Evolutionary conservation across 35 echinoderm and acorn worm species (phyloP).

Genomic region (Holothuria glaberrima): DNA sequence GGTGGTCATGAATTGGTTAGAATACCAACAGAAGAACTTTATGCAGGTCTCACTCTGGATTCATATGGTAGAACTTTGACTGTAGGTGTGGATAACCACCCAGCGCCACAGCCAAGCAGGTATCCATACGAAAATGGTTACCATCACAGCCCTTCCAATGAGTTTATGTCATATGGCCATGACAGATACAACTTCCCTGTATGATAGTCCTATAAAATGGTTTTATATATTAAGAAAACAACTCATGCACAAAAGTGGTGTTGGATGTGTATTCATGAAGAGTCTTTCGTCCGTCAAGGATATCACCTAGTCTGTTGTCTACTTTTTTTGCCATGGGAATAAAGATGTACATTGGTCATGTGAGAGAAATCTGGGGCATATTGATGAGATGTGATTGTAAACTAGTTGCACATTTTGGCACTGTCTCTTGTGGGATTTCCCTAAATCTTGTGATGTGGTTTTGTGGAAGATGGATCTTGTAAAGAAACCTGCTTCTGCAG

Average conservation of each 20-base stretch:
- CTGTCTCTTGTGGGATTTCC: no score
- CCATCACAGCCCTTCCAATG: background rate
- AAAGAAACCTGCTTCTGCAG: no score
- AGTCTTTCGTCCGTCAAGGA: constrained; percentile 23
- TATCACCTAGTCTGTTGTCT: no score
- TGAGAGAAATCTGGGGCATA: no score
- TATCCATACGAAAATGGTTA: background rate
- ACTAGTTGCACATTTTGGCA: no score
- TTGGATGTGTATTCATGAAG: constrained; percentile 9
- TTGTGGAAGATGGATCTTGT: no score
- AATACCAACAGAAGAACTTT: constrained; percentile 49
- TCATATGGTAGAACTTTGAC: background rate
- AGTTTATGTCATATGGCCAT: constrained; percentile 11
- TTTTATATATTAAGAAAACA: background rate
- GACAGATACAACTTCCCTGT: constrained; percentile 34
- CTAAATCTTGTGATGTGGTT: no score
- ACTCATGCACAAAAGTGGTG: background rate
- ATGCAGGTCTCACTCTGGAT: constrained; percentile 32
- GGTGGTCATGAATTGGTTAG: background rate
- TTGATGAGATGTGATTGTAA: no score
- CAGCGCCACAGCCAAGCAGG: background rate
- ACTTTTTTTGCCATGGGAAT: no score
- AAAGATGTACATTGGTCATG: no score
- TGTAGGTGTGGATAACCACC: constrained; percentile 40
- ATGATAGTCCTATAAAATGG: background rate